Evolutionary conservation across 2,888 invertebrate genomes (phyloP).

Genomic region (Drosophila mettleri): DNA sequence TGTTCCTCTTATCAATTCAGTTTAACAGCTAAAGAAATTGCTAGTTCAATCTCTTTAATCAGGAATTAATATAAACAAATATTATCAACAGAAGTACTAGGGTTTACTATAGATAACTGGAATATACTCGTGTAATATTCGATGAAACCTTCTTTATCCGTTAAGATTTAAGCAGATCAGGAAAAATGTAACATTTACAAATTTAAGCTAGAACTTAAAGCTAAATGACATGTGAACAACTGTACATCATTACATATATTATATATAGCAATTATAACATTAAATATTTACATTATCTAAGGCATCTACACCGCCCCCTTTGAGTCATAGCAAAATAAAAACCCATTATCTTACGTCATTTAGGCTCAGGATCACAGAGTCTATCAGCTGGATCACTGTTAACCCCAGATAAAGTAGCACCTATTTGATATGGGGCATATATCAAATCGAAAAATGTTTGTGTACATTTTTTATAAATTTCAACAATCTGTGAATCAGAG

Average conservation of each 20-base stretch:
- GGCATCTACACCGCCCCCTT: neutral
- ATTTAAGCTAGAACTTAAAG: neutral
- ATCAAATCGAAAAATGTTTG: neutral
- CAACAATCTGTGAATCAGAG: no score
- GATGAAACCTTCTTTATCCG: fast-evolving
- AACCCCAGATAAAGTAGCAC: no score
- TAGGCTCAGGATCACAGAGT: neutral
- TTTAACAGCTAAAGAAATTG: neutral
- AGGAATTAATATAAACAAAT: neutral
- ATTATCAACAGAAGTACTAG: no score
- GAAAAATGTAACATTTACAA: neutral
- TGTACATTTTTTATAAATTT: no score
- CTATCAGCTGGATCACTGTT: neutral
- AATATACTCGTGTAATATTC: neutral
- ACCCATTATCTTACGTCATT: neutral
- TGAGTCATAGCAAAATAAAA: no score
- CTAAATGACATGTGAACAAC: no score
- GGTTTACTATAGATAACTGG: neutral
- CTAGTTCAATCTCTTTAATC: neutral
- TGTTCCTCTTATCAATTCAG: no score
- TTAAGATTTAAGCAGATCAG: neutral
- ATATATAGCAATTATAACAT: no score
- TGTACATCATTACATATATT: no score
- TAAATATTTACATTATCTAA: neutral
- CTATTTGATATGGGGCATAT: neutral